phyloP scores from a whole-genome alignment of 2,113 vertebrate species.

The Anarrhichthys ocellatus region DNA sequence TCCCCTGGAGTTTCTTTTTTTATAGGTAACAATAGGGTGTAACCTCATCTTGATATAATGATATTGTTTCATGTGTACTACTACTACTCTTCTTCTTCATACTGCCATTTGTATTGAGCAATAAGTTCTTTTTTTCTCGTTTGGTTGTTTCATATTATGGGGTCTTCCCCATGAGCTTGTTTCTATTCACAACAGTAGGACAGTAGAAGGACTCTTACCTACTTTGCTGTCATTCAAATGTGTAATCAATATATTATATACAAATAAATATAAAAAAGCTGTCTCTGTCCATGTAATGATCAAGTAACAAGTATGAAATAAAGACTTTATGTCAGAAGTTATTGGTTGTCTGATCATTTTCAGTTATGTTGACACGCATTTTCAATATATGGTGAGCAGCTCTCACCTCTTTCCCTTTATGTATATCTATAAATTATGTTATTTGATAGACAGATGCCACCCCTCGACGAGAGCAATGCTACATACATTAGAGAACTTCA shows the following conservation, averaged over 20 bases:
- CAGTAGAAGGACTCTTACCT: slow-evolving; percentile 67
- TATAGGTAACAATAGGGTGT: slow-evolving; percentile 58
- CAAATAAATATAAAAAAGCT: slow-evolving; percentile 74
- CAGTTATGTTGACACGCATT: not conserved
- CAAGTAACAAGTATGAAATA: slow-evolving; percentile 79
- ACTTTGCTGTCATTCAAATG: slow-evolving; percentile 76
- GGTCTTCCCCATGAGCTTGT: slow-evolving; percentile 67
- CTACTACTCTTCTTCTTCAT: slow-evolving; percentile 64
- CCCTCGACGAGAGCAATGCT: not conserved
- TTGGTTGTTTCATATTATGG: slow-evolving; percentile 72
- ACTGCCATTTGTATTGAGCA: slow-evolving; percentile 84
- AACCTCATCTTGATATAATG: slow-evolving; percentile 65
- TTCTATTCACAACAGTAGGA: slow-evolving; percentile 67
- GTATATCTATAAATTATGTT: not conserved
- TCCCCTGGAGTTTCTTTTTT: slow-evolving; percentile 60
- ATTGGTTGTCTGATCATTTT: slow-evolving; percentile 17
- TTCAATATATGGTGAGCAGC: not conserved
- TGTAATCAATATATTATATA: slow-evolving; percentile 76
- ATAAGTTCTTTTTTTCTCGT: slow-evolving; percentile 76
- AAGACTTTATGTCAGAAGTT: slow-evolving; percentile 59
- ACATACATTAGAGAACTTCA: not conserved
- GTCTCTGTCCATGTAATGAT: slow-evolving; percentile 82
- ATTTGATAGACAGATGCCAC: not conserved
- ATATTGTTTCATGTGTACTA: slow-evolving; percentile 72
- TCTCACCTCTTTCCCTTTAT: not conserved